A percentile compares a stretch with the other conserved stretches of the same genome.
phyloP scores from a whole-genome alignment of 2,888 invertebrate species.

The Osedax frankpressi region DNA sequence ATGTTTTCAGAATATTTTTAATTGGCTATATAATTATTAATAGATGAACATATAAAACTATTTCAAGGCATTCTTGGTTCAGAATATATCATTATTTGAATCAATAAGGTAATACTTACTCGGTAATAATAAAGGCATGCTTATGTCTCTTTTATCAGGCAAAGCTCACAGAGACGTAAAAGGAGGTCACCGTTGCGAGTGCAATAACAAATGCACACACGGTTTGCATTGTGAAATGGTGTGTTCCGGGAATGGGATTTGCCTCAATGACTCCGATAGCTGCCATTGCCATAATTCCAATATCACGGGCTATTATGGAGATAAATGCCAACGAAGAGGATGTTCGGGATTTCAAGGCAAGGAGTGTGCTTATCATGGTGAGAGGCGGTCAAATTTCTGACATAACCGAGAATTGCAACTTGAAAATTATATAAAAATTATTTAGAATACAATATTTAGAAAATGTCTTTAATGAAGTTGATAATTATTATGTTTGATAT shows the following conservation, averaged over 20 bases:
- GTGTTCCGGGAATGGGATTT: slow-evolving; percentile 28
- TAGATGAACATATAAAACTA: background rate
- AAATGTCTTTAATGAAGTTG: background rate
- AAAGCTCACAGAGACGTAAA: slow-evolving; percentile 27
- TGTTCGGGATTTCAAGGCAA: slow-evolving; percentile 21
- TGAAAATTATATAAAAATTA: background rate
- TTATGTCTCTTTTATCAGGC: background rate
- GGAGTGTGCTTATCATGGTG: slow-evolving; percentile 5
- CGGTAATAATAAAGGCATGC: too few relatives aligned
- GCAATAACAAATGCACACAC: slow-evolving; percentile 24
- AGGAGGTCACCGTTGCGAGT: slow-evolving; percentile 27
- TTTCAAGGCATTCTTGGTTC: background rate
- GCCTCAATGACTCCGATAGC: slow-evolving; percentile 21
- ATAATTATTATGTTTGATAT: background rate
- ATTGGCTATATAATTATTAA: background rate
- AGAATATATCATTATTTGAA: background rate
- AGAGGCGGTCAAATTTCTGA: too few relatives aligned
- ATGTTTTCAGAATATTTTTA: too few relatives aligned
- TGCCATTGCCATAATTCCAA: slow-evolving; percentile 22
- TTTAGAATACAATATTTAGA: background rate
- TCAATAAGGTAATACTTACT: too few relatives aligned
- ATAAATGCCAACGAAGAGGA: slow-evolving; percentile 14
- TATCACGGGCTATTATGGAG: slow-evolving; percentile 23
- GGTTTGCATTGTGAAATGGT: slow-evolving; percentile 24
- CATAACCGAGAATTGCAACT: too few relatives aligned